Evolutionary conservation across 1,140 invertebrate genomes (phyloP).

Genomic region (Popillia japonica): DNA sequence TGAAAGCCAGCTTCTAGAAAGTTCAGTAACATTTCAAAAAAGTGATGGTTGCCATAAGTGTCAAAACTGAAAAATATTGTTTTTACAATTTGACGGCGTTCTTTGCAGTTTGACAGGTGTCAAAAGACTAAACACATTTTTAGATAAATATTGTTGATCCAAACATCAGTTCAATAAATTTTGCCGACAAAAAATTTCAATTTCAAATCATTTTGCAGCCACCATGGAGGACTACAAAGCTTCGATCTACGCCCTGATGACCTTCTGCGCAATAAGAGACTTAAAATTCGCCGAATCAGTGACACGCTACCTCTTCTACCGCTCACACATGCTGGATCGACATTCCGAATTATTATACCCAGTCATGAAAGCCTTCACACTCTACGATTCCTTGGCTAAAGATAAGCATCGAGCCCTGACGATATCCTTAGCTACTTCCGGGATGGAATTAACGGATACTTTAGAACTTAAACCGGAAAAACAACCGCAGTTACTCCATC

Average conservation of each 20-base stretch:
- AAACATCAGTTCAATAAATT: not conserved
- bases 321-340: conserved; percentile 67
- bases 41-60: too few species aligned
- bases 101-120: too few species aligned
- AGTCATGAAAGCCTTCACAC: conserved; percentile 66
- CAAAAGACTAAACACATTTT: not conserved
- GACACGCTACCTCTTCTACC: conserved; percentile 69
- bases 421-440: conserved; percentile 70
- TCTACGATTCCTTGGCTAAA: conserved; percentile 65
- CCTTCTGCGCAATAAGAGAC: conserved; percentile 63
- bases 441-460: conserved; percentile 73
- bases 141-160: not conserved
- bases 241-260: conserved; percentile 61
- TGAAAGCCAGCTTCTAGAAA: too few species aligned
- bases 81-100: too few species aligned
- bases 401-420: conserved; percentile 69
- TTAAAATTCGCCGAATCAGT: conserved; percentile 69
- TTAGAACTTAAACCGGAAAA: conserved; percentile 66
- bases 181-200: not conserved
- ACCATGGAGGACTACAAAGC: conserved; percentile 63
- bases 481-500: conserved; percentile 63
- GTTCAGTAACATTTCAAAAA: too few species aligned
- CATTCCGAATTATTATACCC: conserved; percentile 68
- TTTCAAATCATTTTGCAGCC: conserved; percentile 52
- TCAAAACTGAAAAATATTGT: too few species aligned